These are phyloP conservation scores for Xestoiulus laeticollis DNA, from an alignment of 2,888 invertebrate genomes.

Conservation along the genomic window DNA sequence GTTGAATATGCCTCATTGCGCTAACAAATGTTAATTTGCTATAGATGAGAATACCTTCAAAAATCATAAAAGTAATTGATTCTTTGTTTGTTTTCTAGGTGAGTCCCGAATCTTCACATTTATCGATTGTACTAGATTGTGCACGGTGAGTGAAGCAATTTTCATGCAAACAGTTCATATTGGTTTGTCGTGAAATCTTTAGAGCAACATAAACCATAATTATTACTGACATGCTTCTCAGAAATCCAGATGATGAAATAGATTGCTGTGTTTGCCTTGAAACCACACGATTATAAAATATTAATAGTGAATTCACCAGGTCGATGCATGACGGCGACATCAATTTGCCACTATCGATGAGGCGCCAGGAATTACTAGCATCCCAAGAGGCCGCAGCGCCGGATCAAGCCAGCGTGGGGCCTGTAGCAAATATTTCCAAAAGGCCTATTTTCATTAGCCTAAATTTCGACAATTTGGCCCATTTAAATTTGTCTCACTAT, in stretches of 20 bases:
- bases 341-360: background rate
- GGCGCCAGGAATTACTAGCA: background rate
- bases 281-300: slow-evolving; percentile 19
- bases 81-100: slow-evolving; percentile 10
- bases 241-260: background rate
- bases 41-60: background rate
- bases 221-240: background rate
- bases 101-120: background rate
- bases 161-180: slow-evolving; percentile 10
- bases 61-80: slow-evolving; percentile 26
- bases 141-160: slow-evolving; percentile 10
- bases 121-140: background rate
- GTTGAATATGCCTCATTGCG: too few species aligned
- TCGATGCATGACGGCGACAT: background rate
- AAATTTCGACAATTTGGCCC: too few species aligned
- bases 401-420: too few species aligned
- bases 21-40: too few species aligned
- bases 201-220: background rate
- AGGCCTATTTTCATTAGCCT: too few species aligned
- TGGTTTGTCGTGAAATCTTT: background rate
- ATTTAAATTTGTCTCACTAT: too few species aligned
- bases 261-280: background rate
- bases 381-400: background rate
- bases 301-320: background rate
- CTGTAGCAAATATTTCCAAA: too few species aligned